Evolutionary conservation across 2,113 vertebrate species (phyloP).

Genomic region (Lampris incognitus): DNA sequence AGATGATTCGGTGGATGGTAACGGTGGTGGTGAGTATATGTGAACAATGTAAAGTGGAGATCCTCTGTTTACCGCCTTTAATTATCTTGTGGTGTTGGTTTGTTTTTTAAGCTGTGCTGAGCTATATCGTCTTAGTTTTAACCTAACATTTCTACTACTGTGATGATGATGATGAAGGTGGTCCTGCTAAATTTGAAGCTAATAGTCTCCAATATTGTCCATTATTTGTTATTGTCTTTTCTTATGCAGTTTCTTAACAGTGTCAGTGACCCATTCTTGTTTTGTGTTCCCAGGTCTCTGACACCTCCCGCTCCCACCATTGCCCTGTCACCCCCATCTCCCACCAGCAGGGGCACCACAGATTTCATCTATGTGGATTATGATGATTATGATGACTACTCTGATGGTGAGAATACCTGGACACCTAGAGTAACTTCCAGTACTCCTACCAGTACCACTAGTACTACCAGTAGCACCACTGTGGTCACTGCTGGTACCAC

Average conservation of each 20-base stretch:
- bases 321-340: constrained; percentile 20
- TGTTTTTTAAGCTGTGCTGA: too few species aligned
- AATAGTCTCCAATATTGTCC: background rate
- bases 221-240: background rate
- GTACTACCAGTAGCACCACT: background rate
- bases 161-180: too few species aligned
- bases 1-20: too few species aligned
- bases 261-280: too few species aligned
- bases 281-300: too few species aligned
- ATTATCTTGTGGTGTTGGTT: too few species aligned
- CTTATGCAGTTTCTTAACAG: background rate
- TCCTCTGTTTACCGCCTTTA: too few species aligned
- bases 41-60: too few species aligned
- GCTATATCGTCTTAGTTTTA: too few species aligned
- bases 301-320: background rate
- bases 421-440: background rate
- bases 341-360: constrained; percentile 24
- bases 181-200: too few species aligned
- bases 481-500: background rate
- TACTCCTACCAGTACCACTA: background rate
- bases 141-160: too few species aligned
- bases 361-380: constrained; percentile 73
- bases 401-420: constrained; percentile 4
- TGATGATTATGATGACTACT: constrained; percentile 48
- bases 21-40: too few species aligned